Conservation (phyloP, 2,888 invertebrate genomes). For the Oxycera nigricornis region DNA sequence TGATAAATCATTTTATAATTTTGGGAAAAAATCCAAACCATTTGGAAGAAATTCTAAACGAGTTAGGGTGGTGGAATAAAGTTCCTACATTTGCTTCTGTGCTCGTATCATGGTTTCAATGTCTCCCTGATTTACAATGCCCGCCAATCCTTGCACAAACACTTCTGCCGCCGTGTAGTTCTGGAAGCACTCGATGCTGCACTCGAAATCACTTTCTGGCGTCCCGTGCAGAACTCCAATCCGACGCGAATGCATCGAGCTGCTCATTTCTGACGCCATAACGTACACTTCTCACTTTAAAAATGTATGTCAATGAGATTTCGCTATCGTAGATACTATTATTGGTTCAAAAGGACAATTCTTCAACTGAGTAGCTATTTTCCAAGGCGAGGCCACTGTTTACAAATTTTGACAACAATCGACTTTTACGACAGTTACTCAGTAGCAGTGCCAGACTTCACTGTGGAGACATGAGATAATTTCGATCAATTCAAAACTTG, state of each 20-base stretch:
- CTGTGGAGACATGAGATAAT: too few relatives aligned
- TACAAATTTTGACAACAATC: too few relatives aligned
- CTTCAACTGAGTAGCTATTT: too few relatives aligned
- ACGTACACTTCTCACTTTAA: background rate
- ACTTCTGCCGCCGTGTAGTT: constrained; percentile 91
- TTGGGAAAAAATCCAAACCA: background rate
- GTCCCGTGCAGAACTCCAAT: constrained; percentile 50
- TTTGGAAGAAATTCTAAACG: too few relatives aligned
- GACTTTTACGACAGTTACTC: too few relatives aligned
- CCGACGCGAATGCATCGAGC: constrained; percentile 51
- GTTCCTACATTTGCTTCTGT: constrained; percentile 88
- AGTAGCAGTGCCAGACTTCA: too few relatives aligned
- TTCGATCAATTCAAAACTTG: too few relatives aligned
- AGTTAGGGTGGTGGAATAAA: too few relatives aligned
- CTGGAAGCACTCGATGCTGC: constrained; percentile 84
- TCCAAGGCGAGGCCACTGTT: too few relatives aligned
- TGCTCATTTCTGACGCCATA: constrained; percentile 52
- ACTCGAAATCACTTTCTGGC: constrained; percentile 52
- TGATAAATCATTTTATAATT: background rate
- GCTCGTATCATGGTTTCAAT: constrained; percentile 88
- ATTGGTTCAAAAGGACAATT: too few relatives aligned
- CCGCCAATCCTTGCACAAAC: constrained; percentile 90
- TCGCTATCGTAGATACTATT: too few relatives aligned
- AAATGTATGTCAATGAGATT: too few relatives aligned
- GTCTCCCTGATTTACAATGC: constrained; percentile 85